Evolutionary conservation across 2,797 vertebrate genomes (phyloP), one percentile per base, ranked within the genome.

Genomic region (Melanotaenia pygmaea): DNA sequence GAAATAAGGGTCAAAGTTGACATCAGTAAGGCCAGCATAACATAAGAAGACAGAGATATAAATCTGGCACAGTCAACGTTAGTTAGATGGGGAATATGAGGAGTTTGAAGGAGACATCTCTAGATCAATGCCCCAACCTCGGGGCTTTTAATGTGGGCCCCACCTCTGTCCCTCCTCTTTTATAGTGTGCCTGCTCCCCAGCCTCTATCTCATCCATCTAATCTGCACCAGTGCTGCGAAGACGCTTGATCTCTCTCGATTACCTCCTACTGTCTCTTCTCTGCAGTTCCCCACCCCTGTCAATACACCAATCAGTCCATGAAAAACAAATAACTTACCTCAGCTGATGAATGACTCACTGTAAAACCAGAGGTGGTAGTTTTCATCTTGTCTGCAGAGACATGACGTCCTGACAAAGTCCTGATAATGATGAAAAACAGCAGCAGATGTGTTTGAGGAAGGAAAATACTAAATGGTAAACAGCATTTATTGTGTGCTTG

Each of bases 1-100:
- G 80, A 88, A 81, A 84, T 64, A 14, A 74, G 79, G 89, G 90
- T 92, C 87, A 93, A 79, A 88, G 91, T 86, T 92, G 83, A 91
- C 76, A 70, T 87, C 50, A 66, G 74, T 83, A 74, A 85, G 72
- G 83, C 85, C 66, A 79, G 78, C 76, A 74, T 79, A 92, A 92
- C 88, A 92, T 87, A 84, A 87, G 80, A 87, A 77, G 82, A 88
- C 62, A 5, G 64, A 81, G 89, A 91, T 91, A 84, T 74, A 81
- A 91, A 92, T 93, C 92, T 90, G 83, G 74, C 67, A 81, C 89
- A 85, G 89, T 91, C 90, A 91, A 92, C 93, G 91, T 88, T 91
- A 85, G 90, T 83, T 73, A 88, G 84, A 86, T 89, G 77, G 81
- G 58, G 88, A 80, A 88, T 87, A 82, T 83, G 75, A 64, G 51